Evolutionary conservation across 1,140 invertebrate species (phyloP).

Genomic region (Caenorhabditis remanei): DNA sequence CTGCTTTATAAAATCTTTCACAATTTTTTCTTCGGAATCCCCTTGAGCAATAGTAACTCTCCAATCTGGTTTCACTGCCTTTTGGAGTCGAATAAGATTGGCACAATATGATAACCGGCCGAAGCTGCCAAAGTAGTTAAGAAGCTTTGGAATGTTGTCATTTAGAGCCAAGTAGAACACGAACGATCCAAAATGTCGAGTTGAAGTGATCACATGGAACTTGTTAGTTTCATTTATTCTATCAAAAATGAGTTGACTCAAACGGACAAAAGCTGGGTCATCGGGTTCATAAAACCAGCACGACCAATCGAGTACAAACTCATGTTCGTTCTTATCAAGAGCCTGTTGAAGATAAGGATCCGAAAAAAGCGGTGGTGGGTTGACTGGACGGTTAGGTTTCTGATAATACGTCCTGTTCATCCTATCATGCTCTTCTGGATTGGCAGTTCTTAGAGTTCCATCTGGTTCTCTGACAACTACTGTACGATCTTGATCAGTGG

Average conservation of each 20-base stretch:
- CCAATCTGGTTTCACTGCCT: slow-evolving; percentile 65
- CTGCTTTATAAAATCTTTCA: slow-evolving; percentile 66
- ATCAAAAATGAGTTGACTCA: slow-evolving; percentile 70
- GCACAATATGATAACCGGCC: slow-evolving; percentile 62
- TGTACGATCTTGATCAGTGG: slow-evolving; percentile 84
- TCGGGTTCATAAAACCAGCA: slow-evolving; percentile 95
- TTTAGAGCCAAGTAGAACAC: slow-evolving; percentile 64
- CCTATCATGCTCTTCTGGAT: slow-evolving; percentile 81
- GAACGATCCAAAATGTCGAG: slow-evolving; percentile 66
- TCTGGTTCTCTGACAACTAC: slow-evolving; percentile 89
- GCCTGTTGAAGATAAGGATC: slow-evolving; percentile 83
- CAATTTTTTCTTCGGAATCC: slow-evolving; percentile 63
- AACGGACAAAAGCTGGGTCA: slow-evolving; percentile 86
- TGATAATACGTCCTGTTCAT: slow-evolving; percentile 86
- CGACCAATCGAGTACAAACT: slow-evolving; percentile 89
- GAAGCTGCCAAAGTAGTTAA: slow-evolving; percentile 62
- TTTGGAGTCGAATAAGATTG: slow-evolving; percentile 65
- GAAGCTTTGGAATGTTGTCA: slow-evolving; percentile 65
- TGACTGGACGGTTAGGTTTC: slow-evolving; percentile 82
- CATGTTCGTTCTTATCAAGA: slow-evolving; percentile 84
- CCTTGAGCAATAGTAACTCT: slow-evolving; percentile 60
- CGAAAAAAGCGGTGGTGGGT: slow-evolving; percentile 86
- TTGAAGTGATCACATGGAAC: slow-evolving; percentile 60
- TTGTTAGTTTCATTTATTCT: slow-evolving; percentile 32
- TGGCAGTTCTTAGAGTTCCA: slow-evolving; percentile 86